Evolutionary conservation across 2,888 invertebrate genomes (phyloP).

Genomic region (Lasioglossum pauxillum): DNA sequence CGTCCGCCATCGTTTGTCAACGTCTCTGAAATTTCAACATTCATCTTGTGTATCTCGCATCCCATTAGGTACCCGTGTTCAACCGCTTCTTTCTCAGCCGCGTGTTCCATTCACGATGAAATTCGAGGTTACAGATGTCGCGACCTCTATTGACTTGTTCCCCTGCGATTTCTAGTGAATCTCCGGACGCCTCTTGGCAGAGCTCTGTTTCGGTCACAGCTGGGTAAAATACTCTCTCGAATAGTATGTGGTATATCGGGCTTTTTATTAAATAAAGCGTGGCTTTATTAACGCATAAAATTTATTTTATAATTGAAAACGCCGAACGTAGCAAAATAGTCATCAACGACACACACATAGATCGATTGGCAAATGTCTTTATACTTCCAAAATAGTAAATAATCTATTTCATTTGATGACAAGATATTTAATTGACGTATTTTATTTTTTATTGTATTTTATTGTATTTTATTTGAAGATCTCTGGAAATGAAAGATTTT

Average conservation of each 20-base stretch:
- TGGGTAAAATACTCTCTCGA: not conserved
- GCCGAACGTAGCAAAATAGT: not conserved
- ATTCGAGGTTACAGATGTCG: not conserved
- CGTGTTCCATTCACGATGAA: not conserved
- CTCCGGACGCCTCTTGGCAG: not conserved
- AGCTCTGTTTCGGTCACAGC: not conserved
- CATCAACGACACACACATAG: not conserved
- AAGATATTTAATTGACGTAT: not conserved
- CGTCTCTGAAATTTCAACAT: conserved; percentile 28
- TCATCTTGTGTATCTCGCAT: conserved; percentile 5
- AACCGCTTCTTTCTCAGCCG: not conserved
- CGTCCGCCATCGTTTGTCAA: conserved; percentile 39
- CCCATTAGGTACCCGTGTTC: not conserved
- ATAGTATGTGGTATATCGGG: not conserved
- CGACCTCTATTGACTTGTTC: conserved; percentile 25
- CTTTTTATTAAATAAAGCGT: not conserved
- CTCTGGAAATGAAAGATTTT: too few relatives aligned
- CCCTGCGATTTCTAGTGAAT: not conserved
- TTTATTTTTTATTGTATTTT: too few relatives aligned
- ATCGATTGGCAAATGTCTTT: too few relatives aligned
- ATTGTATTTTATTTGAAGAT: not conserved
- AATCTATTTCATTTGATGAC: not conserved
- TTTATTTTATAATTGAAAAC: not conserved
- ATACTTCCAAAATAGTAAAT: too few relatives aligned
- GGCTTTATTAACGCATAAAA: not conserved